Base-by-base conservation (phyloP, 2,113 vertebrate species). In the Poeciliopsis retropinna region DNA sequence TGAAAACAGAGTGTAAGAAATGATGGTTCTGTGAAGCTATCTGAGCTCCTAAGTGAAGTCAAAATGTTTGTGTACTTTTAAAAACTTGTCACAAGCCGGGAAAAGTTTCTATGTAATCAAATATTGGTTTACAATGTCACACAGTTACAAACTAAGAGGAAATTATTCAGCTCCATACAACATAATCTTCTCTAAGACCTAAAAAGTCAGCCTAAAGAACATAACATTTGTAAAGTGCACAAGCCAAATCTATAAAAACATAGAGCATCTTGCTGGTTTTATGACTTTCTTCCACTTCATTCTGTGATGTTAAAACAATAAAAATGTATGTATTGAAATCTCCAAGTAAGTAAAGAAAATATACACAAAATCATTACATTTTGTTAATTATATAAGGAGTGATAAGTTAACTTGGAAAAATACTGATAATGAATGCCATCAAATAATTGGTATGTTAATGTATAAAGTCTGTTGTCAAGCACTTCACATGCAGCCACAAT, bases 21-120 rank as follows among this genome's bases (percentile, higher is more conserved):
- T 31, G 41, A 9, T 27, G 51, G 71, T 80, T 80, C 44, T 77
- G 60, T 68, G 65, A 85, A 81, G 73, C 70, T 82, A 69, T 72
- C 60, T 6, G 32, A 66, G 63, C 29, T 84, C 68, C 64, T 28
- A 72, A 65, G 64, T 32, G 28, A 71, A 73, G 71, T 61, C 13
- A 13, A 74, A 60, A 34, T 76, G 66, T 70, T 41, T 57, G 5
- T 47, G 17, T 47, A 19, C 17, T 1, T 44, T 64, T 68, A 10
- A 54, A 75, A 86, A 81, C 65, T 65, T 79, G 28, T 30, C 12
- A 51, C 29, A 12, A 76, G 66, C 25, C n/a, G 47, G 27, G 27
- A 67, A 70, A 78, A 75, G 30, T 39, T 65, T 44, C 57, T n/a
- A 25, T 63, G n/a, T 22, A 15, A 25, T 1, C 64, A 31, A 30